Conservation (phyloP, 1,140 invertebrate species). For the Lepidotrigona ventralis region DNA sequence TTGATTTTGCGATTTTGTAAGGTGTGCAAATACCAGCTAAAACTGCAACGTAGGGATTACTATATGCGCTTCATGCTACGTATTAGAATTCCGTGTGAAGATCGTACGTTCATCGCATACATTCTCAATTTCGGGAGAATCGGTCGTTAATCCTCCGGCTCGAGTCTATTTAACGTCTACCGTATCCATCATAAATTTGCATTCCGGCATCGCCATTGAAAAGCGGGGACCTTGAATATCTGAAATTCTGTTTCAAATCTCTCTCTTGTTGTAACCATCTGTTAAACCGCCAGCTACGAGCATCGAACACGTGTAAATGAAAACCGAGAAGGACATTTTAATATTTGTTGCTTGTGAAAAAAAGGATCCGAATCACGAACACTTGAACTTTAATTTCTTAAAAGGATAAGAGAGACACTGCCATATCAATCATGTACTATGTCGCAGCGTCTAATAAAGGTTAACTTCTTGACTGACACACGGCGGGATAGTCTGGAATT, state of each 20-base stretch:
- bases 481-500: background rate
- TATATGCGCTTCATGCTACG: background rate
- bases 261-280: too few species aligned
- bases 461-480: background rate
- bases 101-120: background rate
- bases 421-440: background rate
- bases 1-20: background rate
- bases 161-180: slow-evolving; percentile 21
- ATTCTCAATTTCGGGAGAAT: background rate
- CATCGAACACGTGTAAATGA: background rate
- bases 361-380: too few species aligned
- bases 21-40: background rate
- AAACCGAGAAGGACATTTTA: background rate
- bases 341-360: background rate
- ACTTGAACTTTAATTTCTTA: background rate
- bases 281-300: background rate
- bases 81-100: background rate
- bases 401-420: background rate
- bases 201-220: background rate
- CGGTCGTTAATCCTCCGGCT: slow-evolving; percentile 6
- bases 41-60: background rate
- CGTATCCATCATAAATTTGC: slow-evolving; percentile 7
- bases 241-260: background rate
- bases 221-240: background rate
- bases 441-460: background rate